Percentiles rank a stretch among this genome's conserved stretches.
Evolutionary conservation across 2,888 invertebrate genomes (phyloP).

Genomic region (Pachliopta kotzebuea): DNA sequence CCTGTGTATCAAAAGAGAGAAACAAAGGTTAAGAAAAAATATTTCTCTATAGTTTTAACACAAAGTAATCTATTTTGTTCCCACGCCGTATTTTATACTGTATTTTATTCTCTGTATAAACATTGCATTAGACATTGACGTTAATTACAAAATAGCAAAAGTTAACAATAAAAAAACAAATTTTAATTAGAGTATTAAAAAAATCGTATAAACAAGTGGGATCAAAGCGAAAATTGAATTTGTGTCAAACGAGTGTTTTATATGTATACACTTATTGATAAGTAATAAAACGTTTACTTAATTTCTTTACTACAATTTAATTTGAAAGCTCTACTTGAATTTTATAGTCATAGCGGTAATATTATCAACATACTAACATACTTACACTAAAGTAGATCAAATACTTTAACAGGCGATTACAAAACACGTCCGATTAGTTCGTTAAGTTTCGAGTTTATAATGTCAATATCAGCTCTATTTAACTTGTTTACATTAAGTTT

Average conservation of each 20-base stretch:
- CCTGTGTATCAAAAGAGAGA: no score
- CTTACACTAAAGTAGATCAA: constrained; percentile 55
- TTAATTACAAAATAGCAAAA: not conserved
- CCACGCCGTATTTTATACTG: constrained; percentile 4
- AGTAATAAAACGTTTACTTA: not conserved
- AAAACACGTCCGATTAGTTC: constrained; percentile 41
- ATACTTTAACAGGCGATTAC: constrained; percentile 42
- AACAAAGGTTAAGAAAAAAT: not conserved
- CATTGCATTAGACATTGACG: constrained; percentile 1
- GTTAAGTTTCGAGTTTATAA: constrained; percentile 24
- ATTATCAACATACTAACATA: constrained; percentile 27
- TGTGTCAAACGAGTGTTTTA: not conserved
- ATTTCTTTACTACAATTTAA: constrained; percentile 12
- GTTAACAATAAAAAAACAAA: not conserved
- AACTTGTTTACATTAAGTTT: not conserved
- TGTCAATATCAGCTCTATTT: constrained; percentile 25
- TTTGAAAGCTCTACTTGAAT: constrained; percentile 15
- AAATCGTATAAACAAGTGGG: no score
- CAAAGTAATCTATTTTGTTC: constrained; percentile 9
- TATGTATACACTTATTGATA: not conserved
- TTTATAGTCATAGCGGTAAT: not conserved
- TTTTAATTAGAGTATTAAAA: not conserved
- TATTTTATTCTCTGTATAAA: constrained; percentile 1
- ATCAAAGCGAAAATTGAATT: not conserved
- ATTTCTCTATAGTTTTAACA: not conserved